Percentiles rank a stretch among this genome's conserved stretches.
These are phyloP conservation scores for Thinocorus orbignyianus DNA, from an alignment of 2,113 vertebrate genomes.

Conservation along the genomic window DNA sequence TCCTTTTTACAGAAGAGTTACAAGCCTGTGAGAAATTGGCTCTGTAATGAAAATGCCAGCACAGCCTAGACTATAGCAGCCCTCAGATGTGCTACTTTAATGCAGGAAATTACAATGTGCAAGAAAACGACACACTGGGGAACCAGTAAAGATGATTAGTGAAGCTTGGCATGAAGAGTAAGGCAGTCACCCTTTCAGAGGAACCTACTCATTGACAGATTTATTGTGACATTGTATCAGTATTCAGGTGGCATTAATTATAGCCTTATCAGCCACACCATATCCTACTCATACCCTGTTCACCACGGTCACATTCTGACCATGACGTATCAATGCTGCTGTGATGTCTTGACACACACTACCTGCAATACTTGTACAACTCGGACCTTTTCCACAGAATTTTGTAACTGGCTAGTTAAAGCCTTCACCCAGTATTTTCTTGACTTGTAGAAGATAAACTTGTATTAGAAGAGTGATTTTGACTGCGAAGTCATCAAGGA, in stretches of 20 bases:
- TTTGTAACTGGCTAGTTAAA: not conserved
- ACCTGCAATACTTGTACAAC: not conserved
- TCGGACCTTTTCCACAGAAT: not conserved
- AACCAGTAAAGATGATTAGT: not conserved
- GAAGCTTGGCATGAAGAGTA: constrained; percentile 28
- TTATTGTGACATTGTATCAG: constrained; percentile 30
- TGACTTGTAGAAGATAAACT: not conserved
- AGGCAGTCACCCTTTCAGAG: not conserved
- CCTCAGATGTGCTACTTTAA: constrained; percentile 40
- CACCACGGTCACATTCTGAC: not conserved
- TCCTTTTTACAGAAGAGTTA: not conserved
- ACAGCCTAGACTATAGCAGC: not conserved
- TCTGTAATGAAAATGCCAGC: constrained; percentile 3
- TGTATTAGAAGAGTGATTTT: not conserved
- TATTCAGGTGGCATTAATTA: constrained; percentile 44
- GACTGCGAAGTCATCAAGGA: not conserved
- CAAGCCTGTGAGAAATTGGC: not conserved
- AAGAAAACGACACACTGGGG: not conserved
- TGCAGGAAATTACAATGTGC: constrained; percentile 39
- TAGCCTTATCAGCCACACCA: not conserved
- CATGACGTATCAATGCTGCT: not conserved
- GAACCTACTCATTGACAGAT: not conserved
- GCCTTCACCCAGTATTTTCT: not conserved
- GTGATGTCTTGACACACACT: not conserved
- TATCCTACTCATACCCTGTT: not conserved